phyloP scores from a whole-genome alignment of 2,888 invertebrate species.

The Dicyrtoma fusca region DNA sequence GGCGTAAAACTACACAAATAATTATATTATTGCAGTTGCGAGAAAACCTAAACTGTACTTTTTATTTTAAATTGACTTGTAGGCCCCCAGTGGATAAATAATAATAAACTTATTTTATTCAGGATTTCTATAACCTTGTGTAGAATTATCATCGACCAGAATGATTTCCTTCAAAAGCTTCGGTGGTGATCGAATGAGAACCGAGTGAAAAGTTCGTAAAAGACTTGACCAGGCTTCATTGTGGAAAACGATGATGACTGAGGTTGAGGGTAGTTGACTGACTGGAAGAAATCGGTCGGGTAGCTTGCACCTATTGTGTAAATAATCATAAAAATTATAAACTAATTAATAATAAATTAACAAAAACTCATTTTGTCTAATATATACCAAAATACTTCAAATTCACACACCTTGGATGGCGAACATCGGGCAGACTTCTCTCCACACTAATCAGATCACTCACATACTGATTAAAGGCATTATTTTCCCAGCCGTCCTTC shows the following conservation, averaged over 20 bases:
- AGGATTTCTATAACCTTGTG: conserved; percentile 66
- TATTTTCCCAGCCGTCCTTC: conserved; percentile 94
- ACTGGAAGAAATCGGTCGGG: conserved; percentile 25
- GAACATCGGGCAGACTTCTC: conserved; percentile 87
- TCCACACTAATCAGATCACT: conserved; percentile 96
- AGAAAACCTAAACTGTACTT: too few species aligned
- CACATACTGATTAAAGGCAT: conserved; percentile 98
- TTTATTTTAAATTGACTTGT: too few species aligned
- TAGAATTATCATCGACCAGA: conserved; percentile 95
- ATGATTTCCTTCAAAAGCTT: conserved; percentile 90
- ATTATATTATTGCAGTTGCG: too few species aligned
- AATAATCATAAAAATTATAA: too few species aligned
- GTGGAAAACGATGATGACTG: conserved; percentile 95
- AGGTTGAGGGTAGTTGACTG: conserved; percentile 63
- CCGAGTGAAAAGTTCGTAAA: conserved; percentile 91
- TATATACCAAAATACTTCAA: too few species aligned
- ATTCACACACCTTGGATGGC: conserved; percentile 68
- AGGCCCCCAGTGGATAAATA: too few species aligned
- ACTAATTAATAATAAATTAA: neutral
- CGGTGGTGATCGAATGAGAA: conserved; percentile 88
- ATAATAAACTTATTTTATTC: too few species aligned
- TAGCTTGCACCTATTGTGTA: conserved; percentile 43
- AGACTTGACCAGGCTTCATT: conserved; percentile 99
- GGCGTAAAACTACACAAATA: too few species aligned
- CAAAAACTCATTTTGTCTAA: neutral